Conservation (phyloP, 2,888 invertebrate genomes). For the Chironomus riparius region DNA sequence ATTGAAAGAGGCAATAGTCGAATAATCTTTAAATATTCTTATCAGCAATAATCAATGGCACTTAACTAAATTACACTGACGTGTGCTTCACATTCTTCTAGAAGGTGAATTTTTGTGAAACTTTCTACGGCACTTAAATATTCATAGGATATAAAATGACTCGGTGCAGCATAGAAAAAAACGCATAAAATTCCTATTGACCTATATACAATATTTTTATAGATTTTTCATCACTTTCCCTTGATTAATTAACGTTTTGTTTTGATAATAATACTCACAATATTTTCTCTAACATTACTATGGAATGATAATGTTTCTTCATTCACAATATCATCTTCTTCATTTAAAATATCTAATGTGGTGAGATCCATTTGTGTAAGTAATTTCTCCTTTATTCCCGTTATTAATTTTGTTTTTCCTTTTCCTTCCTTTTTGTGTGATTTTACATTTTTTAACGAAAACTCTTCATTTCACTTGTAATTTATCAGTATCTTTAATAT, state of each 20-base stretch:
- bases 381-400: neutral
- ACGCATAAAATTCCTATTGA: neutral
- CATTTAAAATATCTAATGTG: neutral
- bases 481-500: too few species aligned
- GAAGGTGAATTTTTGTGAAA: neutral
- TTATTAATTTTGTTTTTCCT: neutral
- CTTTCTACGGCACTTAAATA: neutral
- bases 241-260: neutral
- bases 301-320: slow-evolving; percentile 13
- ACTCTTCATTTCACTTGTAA: neutral
- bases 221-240: neutral
- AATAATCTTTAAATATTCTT: too few species aligned
- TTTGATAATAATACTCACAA: slow-evolving; percentile 1
- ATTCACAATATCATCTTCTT: neutral
- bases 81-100: neutral
- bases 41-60: too few species aligned
- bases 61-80: neutral
- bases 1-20: too few species aligned
- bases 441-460: neutral
- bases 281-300: slow-evolving; percentile 17
- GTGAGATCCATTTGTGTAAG: neutral
- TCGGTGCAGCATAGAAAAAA: neutral
- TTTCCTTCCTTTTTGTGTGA: neutral
- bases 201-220: neutral
- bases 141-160: too few species aligned